These are phyloP conservation scores for Zygaena filipendulae DNA, from an alignment of 2,888 invertebrate species.

Conservation along the genomic window DNA sequence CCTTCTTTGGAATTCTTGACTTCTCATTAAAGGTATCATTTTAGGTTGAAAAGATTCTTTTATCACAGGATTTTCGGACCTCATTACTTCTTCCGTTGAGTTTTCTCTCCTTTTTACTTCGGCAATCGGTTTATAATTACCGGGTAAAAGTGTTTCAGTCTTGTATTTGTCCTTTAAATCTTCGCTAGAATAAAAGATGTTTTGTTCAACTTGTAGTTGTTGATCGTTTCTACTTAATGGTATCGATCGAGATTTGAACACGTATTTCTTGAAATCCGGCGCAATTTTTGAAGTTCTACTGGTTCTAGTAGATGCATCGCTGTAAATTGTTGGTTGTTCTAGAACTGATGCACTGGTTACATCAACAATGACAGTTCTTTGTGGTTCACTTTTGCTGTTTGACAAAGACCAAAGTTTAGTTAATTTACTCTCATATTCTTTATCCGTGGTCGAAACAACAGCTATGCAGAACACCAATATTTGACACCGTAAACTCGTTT, in stretches of 20 bases:
- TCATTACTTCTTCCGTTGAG: slow-evolving; percentile 20
- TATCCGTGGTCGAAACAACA: slow-evolving; percentile 28
- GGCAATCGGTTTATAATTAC: slow-evolving; percentile 60
- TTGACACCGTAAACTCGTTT: slow-evolving; percentile 31
- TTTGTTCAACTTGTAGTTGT: slow-evolving; percentile 31
- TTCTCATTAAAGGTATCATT: slow-evolving; percentile 47
- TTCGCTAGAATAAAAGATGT: slow-evolving; percentile 38
- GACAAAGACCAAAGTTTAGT: slow-evolving; percentile 45
- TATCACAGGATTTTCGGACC: slow-evolving; percentile 21
- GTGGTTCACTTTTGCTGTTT: slow-evolving; percentile 28
- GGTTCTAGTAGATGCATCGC: slow-evolving; percentile 18
- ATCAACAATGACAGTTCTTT: slow-evolving; percentile 38
- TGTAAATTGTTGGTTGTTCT: slow-evolving; percentile 37
- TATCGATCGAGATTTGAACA: slow-evolving; percentile 46
- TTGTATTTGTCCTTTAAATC: slow-evolving; percentile 32
- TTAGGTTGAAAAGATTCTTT: slow-evolving; percentile 36
- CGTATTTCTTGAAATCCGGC: slow-evolving; percentile 28
- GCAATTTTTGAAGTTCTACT: slow-evolving; percentile 26
- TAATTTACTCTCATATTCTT: slow-evolving; percentile 38
- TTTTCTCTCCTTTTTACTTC: slow-evolving; percentile 48
- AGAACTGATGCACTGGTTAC: slow-evolving; percentile 47
- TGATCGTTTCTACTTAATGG: slow-evolving; percentile 30
- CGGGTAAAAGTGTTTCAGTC: slow-evolving; percentile 52
- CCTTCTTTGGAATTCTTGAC: slow-evolving; percentile 36
- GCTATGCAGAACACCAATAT: slow-evolving; percentile 38